Evolutionary conservation across 2,888 invertebrate species (phyloP).

Genomic region (Deilephila elpenor): DNA sequence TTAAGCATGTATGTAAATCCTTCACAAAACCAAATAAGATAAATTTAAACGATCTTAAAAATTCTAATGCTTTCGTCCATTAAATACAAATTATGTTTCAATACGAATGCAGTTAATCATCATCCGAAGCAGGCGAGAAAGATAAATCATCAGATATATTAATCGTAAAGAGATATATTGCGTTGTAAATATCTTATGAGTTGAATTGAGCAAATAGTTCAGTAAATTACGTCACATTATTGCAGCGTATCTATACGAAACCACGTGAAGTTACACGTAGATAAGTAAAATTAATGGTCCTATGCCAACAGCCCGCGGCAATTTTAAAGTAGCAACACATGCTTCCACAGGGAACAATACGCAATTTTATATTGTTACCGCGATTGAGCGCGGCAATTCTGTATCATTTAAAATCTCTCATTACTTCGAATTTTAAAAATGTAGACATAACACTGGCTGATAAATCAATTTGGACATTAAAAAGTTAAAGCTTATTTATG

Average conservation of each 20-base stretch:
- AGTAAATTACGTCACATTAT: slow-evolving; percentile 29
- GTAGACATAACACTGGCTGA: neutral
- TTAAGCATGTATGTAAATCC: too few species aligned
- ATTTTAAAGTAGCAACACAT: slow-evolving; percentile 29
- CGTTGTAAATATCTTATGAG: slow-evolving; percentile 1
- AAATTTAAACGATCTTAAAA: too few species aligned
- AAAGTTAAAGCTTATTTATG: too few species aligned
- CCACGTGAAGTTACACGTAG: slow-evolving; percentile 30
- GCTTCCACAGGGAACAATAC: slow-evolving; percentile 40
- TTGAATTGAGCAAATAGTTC: neutral
- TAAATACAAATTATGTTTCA: too few species aligned
- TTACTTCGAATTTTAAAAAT: neutral
- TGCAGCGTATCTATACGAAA: slow-evolving; percentile 28
- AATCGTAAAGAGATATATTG: too few species aligned
- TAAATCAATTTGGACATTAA: too few species aligned
- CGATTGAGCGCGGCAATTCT: slow-evolving; percentile 29
- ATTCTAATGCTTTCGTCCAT: too few species aligned
- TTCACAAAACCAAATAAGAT: too few species aligned
- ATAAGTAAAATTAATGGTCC: slow-evolving; percentile 38
- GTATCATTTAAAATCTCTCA: neutral
- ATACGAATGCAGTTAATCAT: too few species aligned
- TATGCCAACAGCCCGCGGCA: slow-evolving; percentile 29
- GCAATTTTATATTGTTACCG: slow-evolving; percentile 41
- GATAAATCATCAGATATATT: too few species aligned
- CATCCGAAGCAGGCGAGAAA: too few species aligned